A percentile compares a stretch with the other conserved stretches of the same genome.
Evolutionary conservation across 2,113 vertebrate species (phyloP).

Genomic region (Nymphicus hollandicus): DNA sequence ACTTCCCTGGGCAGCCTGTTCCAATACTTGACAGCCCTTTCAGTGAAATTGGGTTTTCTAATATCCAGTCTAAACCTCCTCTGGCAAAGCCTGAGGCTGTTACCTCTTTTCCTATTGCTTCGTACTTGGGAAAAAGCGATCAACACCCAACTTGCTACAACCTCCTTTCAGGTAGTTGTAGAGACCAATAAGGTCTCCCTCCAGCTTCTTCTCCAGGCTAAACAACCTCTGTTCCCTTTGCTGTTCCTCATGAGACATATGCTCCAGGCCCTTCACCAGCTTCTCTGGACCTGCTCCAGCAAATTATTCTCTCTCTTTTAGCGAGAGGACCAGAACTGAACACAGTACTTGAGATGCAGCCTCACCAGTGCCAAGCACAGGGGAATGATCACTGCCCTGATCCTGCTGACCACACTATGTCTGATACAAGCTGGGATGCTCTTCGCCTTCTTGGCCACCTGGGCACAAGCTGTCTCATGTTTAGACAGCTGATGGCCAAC

Average conservation of each 20-base stretch:
- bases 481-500: not conserved
- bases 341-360: fast-evolving
- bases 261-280: not conserved
- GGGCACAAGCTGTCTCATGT: not conserved
- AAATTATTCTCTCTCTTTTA: not conserved
- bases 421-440: not conserved
- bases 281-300: not conserved
- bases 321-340: not conserved
- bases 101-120: not conserved
- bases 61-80: not conserved
- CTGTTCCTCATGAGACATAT: not conserved
- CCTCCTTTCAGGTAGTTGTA: not conserved
- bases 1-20: not conserved
- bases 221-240: not conserved
- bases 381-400: no score
- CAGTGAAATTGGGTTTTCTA: not conserved
- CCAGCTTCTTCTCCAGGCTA: not conserved
- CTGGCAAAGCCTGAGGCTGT: not conserved
- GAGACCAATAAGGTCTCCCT: not conserved
- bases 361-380: not conserved
- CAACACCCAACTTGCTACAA: not conserved
- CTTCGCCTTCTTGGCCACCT: not conserved
- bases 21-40: not conserved
- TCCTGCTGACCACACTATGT: not conserved
- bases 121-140: not conserved